Base-by-base conservation (phyloP, 2,113 vertebrate species). In the Eptatretus burgeri region DNA sequence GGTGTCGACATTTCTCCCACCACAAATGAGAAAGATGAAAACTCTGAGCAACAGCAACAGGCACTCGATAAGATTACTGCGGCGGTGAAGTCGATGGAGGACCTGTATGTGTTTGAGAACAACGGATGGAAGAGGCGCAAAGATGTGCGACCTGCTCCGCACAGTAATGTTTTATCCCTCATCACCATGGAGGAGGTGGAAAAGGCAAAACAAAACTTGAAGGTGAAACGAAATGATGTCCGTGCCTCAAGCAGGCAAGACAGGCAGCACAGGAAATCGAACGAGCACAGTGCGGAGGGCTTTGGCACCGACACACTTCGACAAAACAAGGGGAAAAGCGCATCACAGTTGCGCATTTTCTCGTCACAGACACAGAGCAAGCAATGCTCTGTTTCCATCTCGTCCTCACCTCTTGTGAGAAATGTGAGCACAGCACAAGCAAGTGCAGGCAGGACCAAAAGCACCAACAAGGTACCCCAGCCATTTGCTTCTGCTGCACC, bases 41-140 rank as follows among this genome's bases (percentile, higher is more conserved):
- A 64, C 60, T 69, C 4, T 64, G 70, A 10, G 9, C 9, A 67
- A 0, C 76, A 74, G 56, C 77, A 76, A 13, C 77, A 69, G 8
- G 85, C 88, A 1, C 70, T 95, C 67, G 77, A 85, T 67, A 93
- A 89, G 72, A 76, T 96, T 51, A 84, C 84, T 9, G 91, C 88
- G 0, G 91, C 91, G 0, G 88, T 96, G 64, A 78, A 84, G 64
- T 93, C 83, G 51, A 96, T 96, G 91, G 91, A 96, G 63, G 82
- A 93, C 65, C 77, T 91, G 1, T 96, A 93, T 49, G 81, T 82
- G 13, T 89, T 85, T 69, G 77, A 81, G 60, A 77, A 75, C 50
- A 79, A 84, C 0, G 84, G 93, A 64, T 96, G 89, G 89, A 93
- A 85, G 63, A 79, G 89, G 67, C 87, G 80, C 67, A 77, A 71